Conservation (phyloP, 2,113 vertebrate genomes). For the Verasper variegatus region DNA sequence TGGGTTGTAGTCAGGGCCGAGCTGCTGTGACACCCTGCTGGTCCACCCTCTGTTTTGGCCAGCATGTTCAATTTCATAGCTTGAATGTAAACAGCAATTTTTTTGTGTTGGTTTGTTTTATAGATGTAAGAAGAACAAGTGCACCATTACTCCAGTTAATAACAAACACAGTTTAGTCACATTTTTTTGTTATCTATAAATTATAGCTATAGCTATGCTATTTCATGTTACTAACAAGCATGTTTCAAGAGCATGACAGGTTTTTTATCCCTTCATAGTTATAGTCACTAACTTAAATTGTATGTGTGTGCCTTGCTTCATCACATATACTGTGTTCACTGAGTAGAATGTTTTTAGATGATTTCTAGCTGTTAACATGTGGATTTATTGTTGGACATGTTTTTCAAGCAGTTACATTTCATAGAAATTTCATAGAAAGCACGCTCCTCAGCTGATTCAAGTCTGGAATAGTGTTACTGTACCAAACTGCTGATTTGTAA, state of each 20-base stretch:
- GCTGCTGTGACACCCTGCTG: slow-evolving; percentile 60
- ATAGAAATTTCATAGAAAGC: background rate
- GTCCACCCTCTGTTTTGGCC: slow-evolving; percentile 62
- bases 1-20: slow-evolving; percentile 7
- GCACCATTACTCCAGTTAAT: slow-evolving; percentile 18
- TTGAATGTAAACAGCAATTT: slow-evolving; percentile 37
- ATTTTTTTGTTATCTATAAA: slow-evolving; percentile 19
- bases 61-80: slow-evolving; percentile 61
- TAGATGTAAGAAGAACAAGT: slow-evolving; percentile 21
- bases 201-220: slow-evolving; percentile 7
- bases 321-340: slow-evolving; percentile 55
- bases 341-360: slow-evolving; percentile 28
- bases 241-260: slow-evolving; percentile 67
- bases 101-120: slow-evolving; percentile 31
- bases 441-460: background rate
- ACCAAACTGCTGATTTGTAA: slow-evolving; percentile 21
- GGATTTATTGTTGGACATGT: slow-evolving; percentile 28
- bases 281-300: slow-evolving; percentile 58
- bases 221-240: slow-evolving; percentile 75
- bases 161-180: slow-evolving; percentile 4
- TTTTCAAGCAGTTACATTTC: slow-evolving; percentile 38
- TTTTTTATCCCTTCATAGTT: slow-evolving; percentile 26
- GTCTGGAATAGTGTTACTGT: background rate
- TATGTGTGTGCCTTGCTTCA: slow-evolving; percentile 65
- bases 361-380: slow-evolving; percentile 28